Evolutionary conservation across 2,888 invertebrate species (phyloP).

Genomic region (Caenorhabditis sp.): DNA sequence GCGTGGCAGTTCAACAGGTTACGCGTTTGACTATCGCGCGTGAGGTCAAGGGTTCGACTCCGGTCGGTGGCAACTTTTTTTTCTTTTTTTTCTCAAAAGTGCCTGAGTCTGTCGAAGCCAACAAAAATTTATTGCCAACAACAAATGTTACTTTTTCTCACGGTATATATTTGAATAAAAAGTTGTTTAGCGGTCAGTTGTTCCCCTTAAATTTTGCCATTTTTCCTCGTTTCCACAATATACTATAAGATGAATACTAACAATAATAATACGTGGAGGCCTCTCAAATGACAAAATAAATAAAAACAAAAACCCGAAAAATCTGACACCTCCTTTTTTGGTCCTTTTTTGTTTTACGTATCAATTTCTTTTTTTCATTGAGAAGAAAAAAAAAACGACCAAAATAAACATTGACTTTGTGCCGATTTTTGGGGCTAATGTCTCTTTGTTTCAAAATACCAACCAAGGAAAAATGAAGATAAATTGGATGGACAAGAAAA

Average conservation of each 20-base stretch:
- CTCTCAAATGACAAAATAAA: neutral
- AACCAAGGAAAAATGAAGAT: neutral
- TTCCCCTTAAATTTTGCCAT: too few relatives aligned
- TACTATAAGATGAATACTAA: neutral
- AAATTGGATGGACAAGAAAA: neutral
- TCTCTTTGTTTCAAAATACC: neutral
- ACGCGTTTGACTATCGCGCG: too few relatives aligned
- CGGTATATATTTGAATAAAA: too few relatives aligned
- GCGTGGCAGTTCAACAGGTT: too few relatives aligned
- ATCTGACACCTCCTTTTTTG: neutral
- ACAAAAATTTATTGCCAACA: too few relatives aligned
- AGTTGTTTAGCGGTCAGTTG: too few relatives aligned
- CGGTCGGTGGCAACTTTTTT: too few relatives aligned
- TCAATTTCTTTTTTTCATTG: neutral
- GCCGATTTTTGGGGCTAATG: neutral
- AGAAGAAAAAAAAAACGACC: neutral
- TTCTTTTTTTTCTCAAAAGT: too few relatives aligned
- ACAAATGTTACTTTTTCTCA: too few relatives aligned
- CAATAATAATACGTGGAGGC: neutral
- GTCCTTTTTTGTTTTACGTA: neutral
- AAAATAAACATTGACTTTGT: neutral
- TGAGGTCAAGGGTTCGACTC: too few relatives aligned
- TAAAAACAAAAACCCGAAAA: neutral
- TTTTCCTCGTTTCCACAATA: too few relatives aligned
- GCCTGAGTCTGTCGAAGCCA: too few relatives aligned